Base-by-base conservation (phyloP, 2,888 invertebrate species). In the Lycia hirtaria region DNA sequence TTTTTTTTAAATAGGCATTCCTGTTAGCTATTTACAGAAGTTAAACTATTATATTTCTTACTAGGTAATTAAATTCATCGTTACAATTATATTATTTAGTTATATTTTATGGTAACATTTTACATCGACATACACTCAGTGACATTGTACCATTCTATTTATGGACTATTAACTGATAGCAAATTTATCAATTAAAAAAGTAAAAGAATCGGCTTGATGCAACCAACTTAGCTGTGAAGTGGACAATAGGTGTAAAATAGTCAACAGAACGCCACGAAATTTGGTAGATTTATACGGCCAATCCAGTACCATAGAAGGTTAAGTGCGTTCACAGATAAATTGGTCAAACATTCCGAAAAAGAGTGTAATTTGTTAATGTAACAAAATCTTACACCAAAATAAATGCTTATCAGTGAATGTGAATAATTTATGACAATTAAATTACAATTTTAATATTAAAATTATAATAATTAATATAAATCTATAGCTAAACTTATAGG, bases 41-140 rank as follows among this genome's bases (percentile, higher is more conserved):
- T 58, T 54, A 57, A 64, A 67, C 64, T 50, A 62, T 59, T 51
- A 35, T 14, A 15, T 63, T 62, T 57, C 40, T 57, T 62, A 64
- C 48, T 60, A n/a, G n/a, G n/a, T n/a, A 68, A 65, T 56, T 65
- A 66, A 62, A 62, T 67, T 65, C 38, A 60, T 65, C 67, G 62
- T 63, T 56, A 52, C 32, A 55, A 17, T 61, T 50, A 56, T 54
- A 52, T 50, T 68, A 67, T 60, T 50, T 64, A 67, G 64, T 67
- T 68, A 68, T 66, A 65, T 70, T 64, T 66, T 68, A 78, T 76
- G 78, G 78, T 78, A 78, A 78, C 78, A 63, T 60, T 64, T 52
- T 49, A 67, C 56, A 61, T 66, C 57, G 60, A 64, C 55, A 62
- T 50, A 60, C 55, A 65, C 53, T 60, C 55, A 45, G 61, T 61